Evolutionary conservation across 2,113 vertebrate genomes (phyloP).

Genomic region (Archilochus colubris): DNA sequence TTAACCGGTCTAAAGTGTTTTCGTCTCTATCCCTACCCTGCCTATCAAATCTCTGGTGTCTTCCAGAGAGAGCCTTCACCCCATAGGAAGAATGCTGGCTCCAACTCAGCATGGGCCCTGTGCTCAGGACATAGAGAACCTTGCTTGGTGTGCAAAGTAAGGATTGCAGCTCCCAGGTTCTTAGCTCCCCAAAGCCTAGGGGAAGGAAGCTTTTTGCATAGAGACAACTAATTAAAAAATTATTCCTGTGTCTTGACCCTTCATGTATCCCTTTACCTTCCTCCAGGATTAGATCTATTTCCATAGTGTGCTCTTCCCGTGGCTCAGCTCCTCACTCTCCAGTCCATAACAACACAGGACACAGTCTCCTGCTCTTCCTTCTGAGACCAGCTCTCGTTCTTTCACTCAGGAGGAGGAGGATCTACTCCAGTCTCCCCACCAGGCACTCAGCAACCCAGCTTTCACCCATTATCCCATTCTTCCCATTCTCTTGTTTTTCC

Average conservation of each 20-base stretch:
- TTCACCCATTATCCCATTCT: neutral
- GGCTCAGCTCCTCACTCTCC: neutral
- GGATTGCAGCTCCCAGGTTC: neutral
- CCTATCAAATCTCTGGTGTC: neutral
- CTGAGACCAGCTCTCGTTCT: neutral
- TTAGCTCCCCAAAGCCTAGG: neutral
- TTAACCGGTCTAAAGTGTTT: neutral
- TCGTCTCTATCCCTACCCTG: neutral
- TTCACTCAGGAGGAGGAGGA: neutral
- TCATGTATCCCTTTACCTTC: neutral
- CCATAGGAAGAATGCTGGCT: neutral
- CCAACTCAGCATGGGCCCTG: neutral
- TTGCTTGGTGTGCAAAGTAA: neutral
- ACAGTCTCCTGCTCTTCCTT: neutral
- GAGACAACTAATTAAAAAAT: neutral
- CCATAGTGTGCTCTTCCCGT: neutral
- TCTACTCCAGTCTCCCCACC: neutral
- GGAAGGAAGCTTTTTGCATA: neutral
- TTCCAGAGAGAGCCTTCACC: neutral
- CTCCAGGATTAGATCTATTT: neutral
- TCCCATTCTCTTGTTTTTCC: neutral
- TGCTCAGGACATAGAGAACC: neutral
- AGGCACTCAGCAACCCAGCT: neutral
- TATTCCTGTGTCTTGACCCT: neutral
- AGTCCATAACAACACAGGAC: neutral